Conservation (phyloP, 1,140 invertebrate species). For the Hylaeus anthracinus region DNA sequence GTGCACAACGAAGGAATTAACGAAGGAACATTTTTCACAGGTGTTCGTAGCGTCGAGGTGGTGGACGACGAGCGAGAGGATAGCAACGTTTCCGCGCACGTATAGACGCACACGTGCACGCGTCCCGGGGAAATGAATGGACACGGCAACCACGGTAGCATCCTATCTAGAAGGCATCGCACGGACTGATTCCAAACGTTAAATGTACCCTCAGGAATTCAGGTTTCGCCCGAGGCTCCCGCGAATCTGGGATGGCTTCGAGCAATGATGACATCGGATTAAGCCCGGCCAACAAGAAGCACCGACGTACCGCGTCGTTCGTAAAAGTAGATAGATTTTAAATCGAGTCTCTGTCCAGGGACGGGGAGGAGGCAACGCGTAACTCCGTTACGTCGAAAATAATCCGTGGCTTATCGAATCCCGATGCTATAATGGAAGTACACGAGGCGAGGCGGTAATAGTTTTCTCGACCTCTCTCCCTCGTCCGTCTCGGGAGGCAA, state of each 20-base stretch:
- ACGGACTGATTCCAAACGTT: slow-evolving; percentile 49
- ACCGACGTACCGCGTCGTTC: slow-evolving; percentile 38
- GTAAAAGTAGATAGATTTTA: slow-evolving; percentile 61
- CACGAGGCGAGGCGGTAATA: slow-evolving; percentile 41
- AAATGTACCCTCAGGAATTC: slow-evolving; percentile 59
- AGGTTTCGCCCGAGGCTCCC: slow-evolving; percentile 61
- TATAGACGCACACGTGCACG: not conserved
- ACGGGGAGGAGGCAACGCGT: slow-evolving; percentile 1
- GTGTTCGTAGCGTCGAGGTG: not conserved
- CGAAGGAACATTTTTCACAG: slow-evolving; percentile 40
- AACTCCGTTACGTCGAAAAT: slow-evolving; percentile 56
- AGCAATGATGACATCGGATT: slow-evolving; percentile 61
- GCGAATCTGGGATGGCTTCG: slow-evolving; percentile 63
- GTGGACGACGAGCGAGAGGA: not conserved
- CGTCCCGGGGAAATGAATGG: slow-evolving; percentile 56
- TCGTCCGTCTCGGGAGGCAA: not conserved
- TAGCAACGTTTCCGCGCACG: not conserved
- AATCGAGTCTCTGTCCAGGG: slow-evolving; percentile 50
- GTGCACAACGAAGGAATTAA: slow-evolving; percentile 13
- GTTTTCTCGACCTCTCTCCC: not conserved
- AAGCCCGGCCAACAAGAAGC: slow-evolving; percentile 53
- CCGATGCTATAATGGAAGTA: slow-evolving; percentile 52
- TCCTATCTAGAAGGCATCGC: slow-evolving; percentile 28
- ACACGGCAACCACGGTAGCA: slow-evolving; percentile 47
- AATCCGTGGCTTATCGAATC: slow-evolving; percentile 54